Evolutionary conservation across 2,113 vertebrate species (phyloP).

Genomic region (Podarcis muralis): DNA sequence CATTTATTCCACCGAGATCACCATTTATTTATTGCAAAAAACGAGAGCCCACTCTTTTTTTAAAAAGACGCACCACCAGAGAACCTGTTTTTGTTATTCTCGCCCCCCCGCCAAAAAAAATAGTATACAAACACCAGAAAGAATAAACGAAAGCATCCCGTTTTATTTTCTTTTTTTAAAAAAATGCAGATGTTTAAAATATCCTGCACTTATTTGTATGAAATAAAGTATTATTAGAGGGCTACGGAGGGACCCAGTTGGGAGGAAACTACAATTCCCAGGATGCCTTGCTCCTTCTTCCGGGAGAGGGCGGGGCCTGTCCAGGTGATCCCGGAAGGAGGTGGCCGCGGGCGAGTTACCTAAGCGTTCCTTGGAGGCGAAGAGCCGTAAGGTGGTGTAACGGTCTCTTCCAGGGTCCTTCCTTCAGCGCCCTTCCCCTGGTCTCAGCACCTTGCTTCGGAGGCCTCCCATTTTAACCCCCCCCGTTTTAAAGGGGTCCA

Average conservation of each 20-base stretch:
- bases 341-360: neutral
- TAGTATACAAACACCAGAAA: neutral
- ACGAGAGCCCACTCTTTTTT: neutral
- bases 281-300: neutral
- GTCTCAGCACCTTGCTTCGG: neutral
- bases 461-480: fast-evolving
- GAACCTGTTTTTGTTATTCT: no score
- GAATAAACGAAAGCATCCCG: neutral
- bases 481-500: neutral
- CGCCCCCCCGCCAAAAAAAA: neutral
- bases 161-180: neutral
- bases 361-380: fast-evolving
- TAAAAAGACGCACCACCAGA: no score
- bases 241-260: fast-evolving
- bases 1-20: no score
- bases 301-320: neutral
- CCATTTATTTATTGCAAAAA: no score
- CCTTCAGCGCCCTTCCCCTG: no score
- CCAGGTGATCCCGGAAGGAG: neutral
- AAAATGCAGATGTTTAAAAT: neutral
- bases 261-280: conserved; percentile 1
- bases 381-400: neutral
- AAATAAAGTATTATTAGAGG: no score
- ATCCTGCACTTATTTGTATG: no score
- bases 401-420: fast-evolving